phyloP scores from a whole-genome alignment of 2,888 invertebrate genomes.

The Rotaria magnacalcarata region DNA sequence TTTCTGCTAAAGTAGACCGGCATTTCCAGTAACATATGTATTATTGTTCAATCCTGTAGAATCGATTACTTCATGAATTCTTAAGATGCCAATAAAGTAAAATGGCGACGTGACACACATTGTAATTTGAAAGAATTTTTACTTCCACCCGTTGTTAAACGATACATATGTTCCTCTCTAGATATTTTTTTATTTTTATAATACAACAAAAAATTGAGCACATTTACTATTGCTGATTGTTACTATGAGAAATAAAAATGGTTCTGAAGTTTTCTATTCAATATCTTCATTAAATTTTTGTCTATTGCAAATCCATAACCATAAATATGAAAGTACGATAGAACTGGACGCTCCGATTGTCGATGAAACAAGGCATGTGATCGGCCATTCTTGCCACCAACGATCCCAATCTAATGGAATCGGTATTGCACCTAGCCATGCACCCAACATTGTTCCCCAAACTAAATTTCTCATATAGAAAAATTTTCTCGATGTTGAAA shows the following conservation, averaged over 20 bases:
- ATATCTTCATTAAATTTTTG: background rate
- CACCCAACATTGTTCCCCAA: conserved; percentile 39
- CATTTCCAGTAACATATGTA: too few species aligned
- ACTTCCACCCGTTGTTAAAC: too few species aligned
- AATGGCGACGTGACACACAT: background rate
- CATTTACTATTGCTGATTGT: background rate
- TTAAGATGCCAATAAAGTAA: background rate
- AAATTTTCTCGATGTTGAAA: background rate
- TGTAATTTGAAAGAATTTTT: background rate
- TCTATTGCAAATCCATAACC: background rate
- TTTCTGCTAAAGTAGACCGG: too few species aligned
- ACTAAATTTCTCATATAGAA: background rate
- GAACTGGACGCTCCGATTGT: background rate
- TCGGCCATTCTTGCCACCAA: conserved; percentile 47
- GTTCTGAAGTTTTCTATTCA: background rate
- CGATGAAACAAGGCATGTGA: conserved; percentile 39
- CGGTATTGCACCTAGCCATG: conserved; percentile 43
- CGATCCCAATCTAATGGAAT: conserved; percentile 46
- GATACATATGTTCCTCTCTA: too few species aligned
- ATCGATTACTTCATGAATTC: background rate
- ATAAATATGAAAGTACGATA: background rate
- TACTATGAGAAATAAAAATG: background rate
- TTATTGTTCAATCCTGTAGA: background rate
- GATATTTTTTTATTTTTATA: too few species aligned
- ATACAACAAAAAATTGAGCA: background rate